phyloP scores from a whole-genome alignment of 2,888 invertebrate genomes.

The Tinea semifulvella region DNA sequence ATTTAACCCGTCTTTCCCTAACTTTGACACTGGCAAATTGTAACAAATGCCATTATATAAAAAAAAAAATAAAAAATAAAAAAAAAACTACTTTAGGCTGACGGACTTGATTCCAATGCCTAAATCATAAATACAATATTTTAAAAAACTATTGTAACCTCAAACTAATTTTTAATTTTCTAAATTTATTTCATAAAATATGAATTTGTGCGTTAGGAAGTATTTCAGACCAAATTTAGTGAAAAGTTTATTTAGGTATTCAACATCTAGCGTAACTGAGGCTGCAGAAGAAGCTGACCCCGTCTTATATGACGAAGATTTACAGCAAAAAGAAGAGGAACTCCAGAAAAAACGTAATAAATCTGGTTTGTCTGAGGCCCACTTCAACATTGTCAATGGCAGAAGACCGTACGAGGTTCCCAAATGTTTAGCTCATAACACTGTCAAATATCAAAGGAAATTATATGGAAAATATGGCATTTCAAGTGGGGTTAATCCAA shows the following conservation, averaged over 20 bases:
- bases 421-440: constrained; percentile 67
- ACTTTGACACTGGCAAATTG: too few relatives aligned
- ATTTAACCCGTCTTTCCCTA: too few relatives aligned
- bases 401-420: constrained; percentile 69
- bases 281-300: constrained; percentile 38
- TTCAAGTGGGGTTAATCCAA: constrained; percentile 74
- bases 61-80: too few relatives aligned
- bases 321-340: constrained; percentile 51
- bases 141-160: too few relatives aligned
- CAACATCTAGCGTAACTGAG: constrained; percentile 34
- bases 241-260: constrained; percentile 33
- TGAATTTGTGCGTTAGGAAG: constrained; percentile 41
- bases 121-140: too few relatives aligned
- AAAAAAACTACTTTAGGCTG: too few relatives aligned
- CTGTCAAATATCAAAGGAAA: constrained; percentile 74
- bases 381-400: constrained; percentile 70
- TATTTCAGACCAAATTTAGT: constrained; percentile 34
- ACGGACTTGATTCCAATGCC: too few relatives aligned
- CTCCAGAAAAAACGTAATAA: constrained; percentile 71
- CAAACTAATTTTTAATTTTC: too few relatives aligned
- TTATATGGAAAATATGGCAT: constrained; percentile 80
- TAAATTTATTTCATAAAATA: constrained; percentile 19
- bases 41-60: too few relatives aligned
- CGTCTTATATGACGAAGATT: constrained; percentile 56
- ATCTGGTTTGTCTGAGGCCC: constrained; percentile 67